phyloP scores from a whole-genome alignment of 30 jellyfish, hydroid and myxozoan species.

The Turritopsis dohrnii region DNA sequence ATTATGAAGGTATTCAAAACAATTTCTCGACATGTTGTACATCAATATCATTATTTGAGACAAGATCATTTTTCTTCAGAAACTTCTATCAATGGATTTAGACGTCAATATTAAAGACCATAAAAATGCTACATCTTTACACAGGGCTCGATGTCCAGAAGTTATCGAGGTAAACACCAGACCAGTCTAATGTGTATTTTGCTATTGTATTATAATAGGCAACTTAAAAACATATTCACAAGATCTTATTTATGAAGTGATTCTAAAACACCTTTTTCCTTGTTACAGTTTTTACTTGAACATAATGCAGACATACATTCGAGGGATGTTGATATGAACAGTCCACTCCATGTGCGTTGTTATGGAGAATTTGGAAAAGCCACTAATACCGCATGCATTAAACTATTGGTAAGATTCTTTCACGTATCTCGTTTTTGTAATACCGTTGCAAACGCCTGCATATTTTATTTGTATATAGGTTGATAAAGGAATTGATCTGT shows the following conservation, averaged over 20 bases:
- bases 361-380: constrained; percentile 49
- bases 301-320: not conserved
- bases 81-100: constrained; percentile 42
- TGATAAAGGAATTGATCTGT: not conserved
- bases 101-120: constrained; percentile 50
- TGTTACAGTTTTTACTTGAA: not conserved
- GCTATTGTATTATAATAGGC: too few relatives aligned
- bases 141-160: constrained; percentile 43
- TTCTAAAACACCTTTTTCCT: too few relatives aligned
- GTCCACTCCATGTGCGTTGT: constrained; percentile 60
- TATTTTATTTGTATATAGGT: not conserved
- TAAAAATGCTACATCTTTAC: constrained; percentile 59
- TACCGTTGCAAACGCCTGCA: too few relatives aligned
- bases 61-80: constrained; percentile 21
- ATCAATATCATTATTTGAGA: not conserved
- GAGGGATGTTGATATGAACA: constrained; percentile 46
- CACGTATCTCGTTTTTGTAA: too few relatives aligned
- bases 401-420: constrained; percentile 35
- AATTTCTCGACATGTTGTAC: too few relatives aligned
- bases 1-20: constrained; percentile 43
- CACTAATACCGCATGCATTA: constrained; percentile 39
- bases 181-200: too few relatives aligned
- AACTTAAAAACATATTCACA: too few relatives aligned
- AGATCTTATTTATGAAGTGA: too few relatives aligned
- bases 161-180: constrained; percentile 46